Base-by-base conservation (phyloP, 2,888 invertebrate species). In the Xylophagus ater region DNA sequence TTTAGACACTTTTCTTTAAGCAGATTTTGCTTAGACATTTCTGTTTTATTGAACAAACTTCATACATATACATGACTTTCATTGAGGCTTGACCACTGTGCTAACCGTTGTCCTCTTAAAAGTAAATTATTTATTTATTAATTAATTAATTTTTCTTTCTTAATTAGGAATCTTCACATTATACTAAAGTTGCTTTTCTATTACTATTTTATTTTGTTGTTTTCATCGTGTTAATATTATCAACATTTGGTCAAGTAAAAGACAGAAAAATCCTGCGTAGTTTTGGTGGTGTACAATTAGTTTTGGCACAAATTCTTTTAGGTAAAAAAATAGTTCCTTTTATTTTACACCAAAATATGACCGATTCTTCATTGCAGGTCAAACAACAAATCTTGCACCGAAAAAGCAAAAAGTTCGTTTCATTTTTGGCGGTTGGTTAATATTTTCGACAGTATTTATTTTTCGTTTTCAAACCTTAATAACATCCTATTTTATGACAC, bases 161-260 rank as follows among this genome's bases (percentile, higher is more conserved):
- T 8, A 18, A 33, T 17, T 18, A 41, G 41, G 33, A 41, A 19
- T 32, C 36, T 10, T 20, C 37, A 14, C 3, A 13, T n/a, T 5
- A 24, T 7, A 35, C 36, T 6, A 44, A 44, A 33, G 3, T 21
- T 8, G 12, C 26, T 9, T 44, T 44, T 33, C 12, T 39, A 4
- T 24, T 20, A 9, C 14, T 35, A 15, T 44, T 38, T 34, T 24
- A 29, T 7, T 2, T 32, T n/a, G 23, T 31, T 4, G 10, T 32
- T 12, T 14, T 34, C 5, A 20, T 12, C 2, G 20, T 28, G 19
- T 26, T 36, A 4, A 9, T 36, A 13, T 12, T 41, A n/a, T 28
- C 36, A 2, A 35, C 23, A 32, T 23, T 23, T 12, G 28, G 17
- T 10, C 8, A 10, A 21, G 12, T 18, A 10, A 13, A 6, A 14